Base-by-base conservation (phyloP, 2,113 vertebrate species). In the Megaceryle maxima region DNA sequence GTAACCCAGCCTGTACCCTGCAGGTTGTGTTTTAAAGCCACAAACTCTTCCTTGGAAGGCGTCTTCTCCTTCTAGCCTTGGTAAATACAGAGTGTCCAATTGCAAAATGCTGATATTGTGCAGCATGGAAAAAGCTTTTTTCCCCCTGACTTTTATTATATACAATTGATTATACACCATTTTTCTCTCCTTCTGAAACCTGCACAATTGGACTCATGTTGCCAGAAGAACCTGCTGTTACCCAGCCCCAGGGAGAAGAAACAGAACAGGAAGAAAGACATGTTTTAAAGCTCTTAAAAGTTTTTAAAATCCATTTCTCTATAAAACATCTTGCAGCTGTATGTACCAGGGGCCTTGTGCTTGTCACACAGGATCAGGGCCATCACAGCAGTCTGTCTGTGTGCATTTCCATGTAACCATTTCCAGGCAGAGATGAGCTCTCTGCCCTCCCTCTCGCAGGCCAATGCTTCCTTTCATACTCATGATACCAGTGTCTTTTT, bases 161-260 rank as follows among this genome's bases (percentile, higher is more conserved):
- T 79, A 96, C 87, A 94, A 95, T 95, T 96, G 95, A 96, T 96
- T 96, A 96, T 96, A 96, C 90, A 96, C 89, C 84, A 93, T 96
- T 96, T 97, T 90, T 83, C 93, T 96, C 90, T 94, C 90, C 87
- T 94, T 97, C 92, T 95, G 95, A 97, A 96, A 96, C 94, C 93
- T 96, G 94, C 92, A 97, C 96, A 96, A 97, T 96, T 97, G 94
- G 94, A 96, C 93, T 96, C 90, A 3, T 97, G 96, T 96, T 64
- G 66, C 95, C 94, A 96, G 93, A 92, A 96, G 94, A 97, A 96
- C 95, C 91, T 96, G 95, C 94, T 97, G 96, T 96, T 97, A 96
- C 93, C 93, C 89, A 94, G 96, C 95, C 95, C 79, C 95, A 77
- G 94, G 96, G 96, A 95, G 94, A 95, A 95, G 92, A 74, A 95